Evolutionary conservation across 92 coral and sea anemone species (phyloP), one percentile per base, ranked within the genome.

Genomic region (Micromussa lordhowensis): DNA sequence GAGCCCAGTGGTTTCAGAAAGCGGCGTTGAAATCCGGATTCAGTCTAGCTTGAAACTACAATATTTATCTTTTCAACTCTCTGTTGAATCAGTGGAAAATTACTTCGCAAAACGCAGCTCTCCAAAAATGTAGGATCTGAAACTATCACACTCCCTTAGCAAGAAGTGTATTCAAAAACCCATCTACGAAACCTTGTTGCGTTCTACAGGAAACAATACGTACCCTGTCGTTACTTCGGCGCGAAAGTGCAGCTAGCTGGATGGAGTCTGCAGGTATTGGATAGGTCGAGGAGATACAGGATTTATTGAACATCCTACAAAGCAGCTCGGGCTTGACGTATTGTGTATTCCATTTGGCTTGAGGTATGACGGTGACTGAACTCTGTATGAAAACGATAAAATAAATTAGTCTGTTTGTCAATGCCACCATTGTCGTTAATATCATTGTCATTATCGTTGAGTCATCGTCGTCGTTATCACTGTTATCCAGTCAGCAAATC

Each of bases 251-350:
- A 66, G 48, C 34, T 19, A 93, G 85, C 64, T 85, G 90, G 18
- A 89, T 61, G 63, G 96, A 82, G 51, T 85, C 94, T 57, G 70
- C 53, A 1, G 98, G 96, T 71, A 88, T 78, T 54, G 85, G 85
- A 75, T 96, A 96, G 0, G 91, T 61, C 24, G 98, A 90, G 66
- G 88, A 68, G 54, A 84, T 80, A 58, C 99, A 97, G 26, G 89
- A 79, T 66, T 91, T 86, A 32, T 73, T 78, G 79, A 92, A 71
- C 90, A 87, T 94, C 86, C 92, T 81, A 75, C 99, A 97, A 15
- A 93, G 93, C 73, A 97, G 77, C 72, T 85, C 86, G 9, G 99
- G 99, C 49, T 94, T 92, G 82, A 97, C 82, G 86, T 93, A 93
- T 81, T 92, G 89, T 1, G 85, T 38, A 78, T 91, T 94, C 99